Evolutionary conservation across 2,888 invertebrate genomes (phyloP).

Genomic region (Danaus chrysippus): DNA sequence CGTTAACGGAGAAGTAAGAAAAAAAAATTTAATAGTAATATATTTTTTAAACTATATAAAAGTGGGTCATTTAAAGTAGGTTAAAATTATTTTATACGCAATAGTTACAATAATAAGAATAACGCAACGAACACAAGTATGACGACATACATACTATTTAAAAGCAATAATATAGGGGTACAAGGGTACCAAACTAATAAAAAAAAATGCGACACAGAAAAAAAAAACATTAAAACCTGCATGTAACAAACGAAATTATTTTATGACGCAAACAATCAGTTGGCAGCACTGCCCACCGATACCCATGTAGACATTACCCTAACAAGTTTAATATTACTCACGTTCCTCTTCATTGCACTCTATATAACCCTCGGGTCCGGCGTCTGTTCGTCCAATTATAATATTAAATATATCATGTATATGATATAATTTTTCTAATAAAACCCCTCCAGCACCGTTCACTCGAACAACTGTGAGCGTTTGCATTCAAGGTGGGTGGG

Average conservation of each 20-base stretch:
- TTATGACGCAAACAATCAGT: constrained; percentile 48
- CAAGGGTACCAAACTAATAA: too few species aligned
- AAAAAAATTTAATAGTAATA: too few species aligned
- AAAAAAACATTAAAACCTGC: constrained; percentile 24
- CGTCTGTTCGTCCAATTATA: constrained; percentile 38
- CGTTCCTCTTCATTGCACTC: constrained; percentile 67
- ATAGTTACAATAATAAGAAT: too few species aligned
- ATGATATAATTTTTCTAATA: constrained; percentile 41
- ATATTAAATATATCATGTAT: constrained; percentile 16
- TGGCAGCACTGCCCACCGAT: constrained; percentile 44
- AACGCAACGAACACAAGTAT: too few species aligned
- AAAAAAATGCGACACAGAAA: constrained; percentile 9
- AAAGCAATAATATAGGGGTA: too few species aligned
- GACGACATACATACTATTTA: too few species aligned
- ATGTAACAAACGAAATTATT: constrained; percentile 12
- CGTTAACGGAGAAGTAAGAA: too few species aligned
- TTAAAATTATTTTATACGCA: too few species aligned
- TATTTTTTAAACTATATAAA: too few species aligned
- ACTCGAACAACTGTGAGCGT: constrained; percentile 55
- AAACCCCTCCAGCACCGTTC: constrained; percentile 53
- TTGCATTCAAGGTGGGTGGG: constrained; percentile 51
- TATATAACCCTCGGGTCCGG: constrained; percentile 31
- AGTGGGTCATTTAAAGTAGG: too few species aligned
- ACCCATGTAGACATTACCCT: constrained; percentile 17
- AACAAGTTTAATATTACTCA: constrained; percentile 48